Base-by-base conservation (phyloP, 2,797 vertebrate genomes). In the Cephalopachus bancanus region DNA sequence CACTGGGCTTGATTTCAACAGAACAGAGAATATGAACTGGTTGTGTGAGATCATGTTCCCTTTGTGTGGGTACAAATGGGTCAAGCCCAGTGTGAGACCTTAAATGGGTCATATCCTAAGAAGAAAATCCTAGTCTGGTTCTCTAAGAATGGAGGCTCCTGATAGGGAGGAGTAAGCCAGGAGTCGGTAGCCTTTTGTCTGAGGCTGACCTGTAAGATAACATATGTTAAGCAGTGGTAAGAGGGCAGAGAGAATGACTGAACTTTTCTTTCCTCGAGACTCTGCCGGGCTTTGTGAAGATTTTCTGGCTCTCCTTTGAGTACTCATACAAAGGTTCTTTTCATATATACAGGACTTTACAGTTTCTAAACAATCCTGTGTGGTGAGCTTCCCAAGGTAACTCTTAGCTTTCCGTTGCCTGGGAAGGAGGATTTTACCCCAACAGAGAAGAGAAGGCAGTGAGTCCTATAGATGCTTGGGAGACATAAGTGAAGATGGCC, bases 401-500 rank as follows among this genome's bases (percentile, higher is more conserved):
- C 28, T 62, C 78, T 69, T 44, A 28, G 60, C 9, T 95, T 10
- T 80, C 17, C 10, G n/a, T 55, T 33, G 8, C 30, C 37, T 17
- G 11, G 24, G 19, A 49, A 37, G 19, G 64, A 84, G 83, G 24
- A 1, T 44, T 83, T 89, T 0, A 22, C 7, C 6, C 14, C 30
- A 20, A 14, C 5, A 89, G 53, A 89, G 69, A 51, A 37, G 14
- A 24, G 44, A 59, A 9, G 30, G 1, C 30, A 75, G 22, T 1
- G 5, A 78, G 49, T 24, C 16, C 16, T 80, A 1, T 11, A 69
- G 79, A 72, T 83, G 7, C 7, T 12, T 65, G 44, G 72, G 16
- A 86, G 88, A 81, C 7, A 26, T 0, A 28, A 26, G 3, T 4
- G 1, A 0, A 7, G 44, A 2, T 22, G 14, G 3, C 17, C 11